A percentile compares a stretch with the other conserved stretches of the same genome.
These are phyloP conservation scores for Drosophila infuscata DNA, from an alignment of 2,888 invertebrate species.

Conservation along the genomic window DNA sequence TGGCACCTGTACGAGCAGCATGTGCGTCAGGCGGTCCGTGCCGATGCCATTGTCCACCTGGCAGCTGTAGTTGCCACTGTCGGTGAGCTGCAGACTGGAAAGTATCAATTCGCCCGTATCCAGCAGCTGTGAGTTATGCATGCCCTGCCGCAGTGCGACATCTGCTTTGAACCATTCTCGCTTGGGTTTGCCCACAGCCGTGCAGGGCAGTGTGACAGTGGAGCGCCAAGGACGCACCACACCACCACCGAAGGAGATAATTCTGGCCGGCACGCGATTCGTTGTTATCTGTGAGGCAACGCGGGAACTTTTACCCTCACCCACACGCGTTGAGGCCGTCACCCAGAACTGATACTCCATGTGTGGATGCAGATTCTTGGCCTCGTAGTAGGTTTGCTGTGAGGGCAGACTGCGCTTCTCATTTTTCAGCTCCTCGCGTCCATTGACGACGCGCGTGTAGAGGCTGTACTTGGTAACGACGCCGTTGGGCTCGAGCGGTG, in stretches of 20 bases:
- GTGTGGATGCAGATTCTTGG: slow-evolving; percentile 89
- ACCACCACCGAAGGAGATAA: slow-evolving; percentile 89
- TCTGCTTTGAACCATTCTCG: slow-evolving; percentile 89
- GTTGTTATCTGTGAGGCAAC: slow-evolving; percentile 89
- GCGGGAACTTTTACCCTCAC: slow-evolving; percentile 91
- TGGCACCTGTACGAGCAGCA: slow-evolving; percentile 90
- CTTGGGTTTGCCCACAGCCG: slow-evolving; percentile 88
- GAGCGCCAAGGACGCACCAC: slow-evolving; percentile 89
- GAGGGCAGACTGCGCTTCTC: slow-evolving; percentile 88
- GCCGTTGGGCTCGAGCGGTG: slow-evolving; percentile 91
- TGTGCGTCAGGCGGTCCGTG: slow-evolving; percentile 88
- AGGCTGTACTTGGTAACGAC: slow-evolving; percentile 91
- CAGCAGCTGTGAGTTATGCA: slow-evolving; percentile 88
- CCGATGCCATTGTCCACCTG: slow-evolving; percentile 89
- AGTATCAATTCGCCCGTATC: slow-evolving; percentile 89
- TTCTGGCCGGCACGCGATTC: slow-evolving; percentile 88
- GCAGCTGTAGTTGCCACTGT: slow-evolving; percentile 90
- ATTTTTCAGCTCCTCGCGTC: slow-evolving; percentile 89
- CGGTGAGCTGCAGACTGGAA: slow-evolving; percentile 88
- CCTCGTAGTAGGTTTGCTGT: slow-evolving; percentile 88
- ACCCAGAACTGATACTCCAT: slow-evolving; percentile 93
- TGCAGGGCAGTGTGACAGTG: slow-evolving; percentile 88
- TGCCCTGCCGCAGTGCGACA: slow-evolving; percentile 86
- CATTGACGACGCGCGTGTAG: slow-evolving; percentile 89
- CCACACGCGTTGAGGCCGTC: slow-evolving; percentile 91